These are phyloP conservation scores for Hydropsyche tenuis DNA, from an alignment of 1,140 invertebrate genomes.

Conservation along the genomic window DNA sequence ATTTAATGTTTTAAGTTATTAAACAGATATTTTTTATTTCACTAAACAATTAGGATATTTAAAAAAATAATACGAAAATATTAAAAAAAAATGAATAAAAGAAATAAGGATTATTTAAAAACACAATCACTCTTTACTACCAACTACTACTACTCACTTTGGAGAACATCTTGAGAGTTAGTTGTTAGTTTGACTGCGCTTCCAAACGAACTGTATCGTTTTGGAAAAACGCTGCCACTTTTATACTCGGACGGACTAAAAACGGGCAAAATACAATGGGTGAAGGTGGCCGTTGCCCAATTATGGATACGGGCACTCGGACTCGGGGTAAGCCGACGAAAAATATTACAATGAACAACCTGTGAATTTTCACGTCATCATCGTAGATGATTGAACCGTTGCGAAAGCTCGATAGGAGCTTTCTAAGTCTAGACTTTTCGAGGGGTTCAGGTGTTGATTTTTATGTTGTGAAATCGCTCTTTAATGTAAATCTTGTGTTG, in stretches of 20 bases:
- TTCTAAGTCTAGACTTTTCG: too few species aligned
- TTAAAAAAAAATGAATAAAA: too few species aligned
- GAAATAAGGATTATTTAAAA: too few species aligned
- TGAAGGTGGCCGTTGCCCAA: slow-evolving; percentile 43
- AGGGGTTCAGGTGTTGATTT: too few species aligned
- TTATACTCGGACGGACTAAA: slow-evolving; percentile 36
- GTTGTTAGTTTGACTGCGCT: slow-evolving; percentile 18
- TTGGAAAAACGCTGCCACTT: slow-evolving; percentile 42
- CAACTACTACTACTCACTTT: slow-evolving; percentile 40
- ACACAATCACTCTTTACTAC: not conserved
- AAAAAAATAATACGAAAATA: too few species aligned
- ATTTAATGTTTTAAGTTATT: too few species aligned
- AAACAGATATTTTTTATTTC: too few species aligned
- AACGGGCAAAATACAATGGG: slow-evolving; percentile 41
- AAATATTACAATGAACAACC: too few species aligned
- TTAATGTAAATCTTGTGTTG: not conserved
- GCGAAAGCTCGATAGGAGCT: slow-evolving; percentile 21
- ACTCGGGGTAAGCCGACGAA: not conserved
- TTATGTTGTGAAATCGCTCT: too few species aligned
- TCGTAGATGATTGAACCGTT: slow-evolving; percentile 44
- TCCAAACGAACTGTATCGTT: slow-evolving; percentile 39
- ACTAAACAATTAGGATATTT: too few species aligned
- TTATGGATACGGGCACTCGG: slow-evolving; percentile 34
- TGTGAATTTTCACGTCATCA: slow-evolving; percentile 46
- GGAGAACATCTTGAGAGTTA: slow-evolving; percentile 32